Percentiles rank a stretch among this genome's conserved stretches.
These are phyloP conservation scores for Galago senegalensis DNA, from an alignment of 2,797 vertebrate species.

Conservation along the genomic window DNA sequence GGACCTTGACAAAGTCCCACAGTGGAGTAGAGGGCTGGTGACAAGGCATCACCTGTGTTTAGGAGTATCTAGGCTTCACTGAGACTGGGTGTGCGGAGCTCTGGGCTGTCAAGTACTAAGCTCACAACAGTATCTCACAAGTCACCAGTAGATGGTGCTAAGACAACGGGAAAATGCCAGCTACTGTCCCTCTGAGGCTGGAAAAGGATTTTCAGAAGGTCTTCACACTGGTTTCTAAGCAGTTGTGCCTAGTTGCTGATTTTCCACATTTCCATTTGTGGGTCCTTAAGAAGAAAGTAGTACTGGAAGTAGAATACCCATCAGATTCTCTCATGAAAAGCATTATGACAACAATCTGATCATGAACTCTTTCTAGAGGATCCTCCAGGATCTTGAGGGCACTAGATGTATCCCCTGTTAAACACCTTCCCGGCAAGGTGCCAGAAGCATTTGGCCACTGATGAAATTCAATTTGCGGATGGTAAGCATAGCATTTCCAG, in stretches of 20 bases:
- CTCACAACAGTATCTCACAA: neutral
- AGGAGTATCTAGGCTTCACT: neutral
- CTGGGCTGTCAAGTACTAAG: neutral
- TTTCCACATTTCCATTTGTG: slow-evolving; percentile 18
- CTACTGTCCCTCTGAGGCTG: neutral
- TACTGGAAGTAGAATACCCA: neutral
- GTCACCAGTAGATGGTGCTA: slow-evolving; percentile 89
- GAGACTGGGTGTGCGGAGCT: neutral
- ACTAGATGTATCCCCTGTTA: neutral
- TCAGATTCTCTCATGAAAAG: neutral
- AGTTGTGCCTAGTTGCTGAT: neutral
- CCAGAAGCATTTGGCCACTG: neutral
- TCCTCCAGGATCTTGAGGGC: slow-evolving; percentile 18
- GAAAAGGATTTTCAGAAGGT: slow-evolving; percentile 27
- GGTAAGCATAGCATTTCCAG: neutral
- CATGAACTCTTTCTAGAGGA: neutral
- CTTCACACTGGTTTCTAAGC: neutral
- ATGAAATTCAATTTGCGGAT: neutral
- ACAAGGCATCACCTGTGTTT: neutral
- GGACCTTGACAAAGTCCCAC: neutral
- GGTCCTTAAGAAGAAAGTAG: neutral
- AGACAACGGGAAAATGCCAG: slow-evolving; percentile 80
- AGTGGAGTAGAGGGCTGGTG: neutral
- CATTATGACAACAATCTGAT: neutral
- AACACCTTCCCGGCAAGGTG: neutral